These are phyloP conservation scores for Melanerpes formicivorus DNA, from an alignment of 2,113 vertebrate genomes.

Conservation along the genomic window DNA sequence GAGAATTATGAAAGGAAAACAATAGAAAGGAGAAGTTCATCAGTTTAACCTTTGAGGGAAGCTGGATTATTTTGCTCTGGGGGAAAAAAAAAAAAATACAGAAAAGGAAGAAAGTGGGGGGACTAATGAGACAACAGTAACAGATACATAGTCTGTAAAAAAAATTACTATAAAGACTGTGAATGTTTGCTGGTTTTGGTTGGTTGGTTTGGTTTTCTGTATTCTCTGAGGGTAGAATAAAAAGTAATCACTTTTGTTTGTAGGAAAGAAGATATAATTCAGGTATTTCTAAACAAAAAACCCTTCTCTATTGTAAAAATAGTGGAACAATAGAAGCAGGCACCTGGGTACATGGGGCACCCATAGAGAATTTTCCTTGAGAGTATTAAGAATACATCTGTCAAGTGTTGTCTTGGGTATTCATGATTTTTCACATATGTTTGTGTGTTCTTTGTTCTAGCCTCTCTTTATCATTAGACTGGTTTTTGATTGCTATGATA, in stretches of 20 bases:
- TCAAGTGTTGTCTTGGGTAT: not conserved
- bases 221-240: not conserved
- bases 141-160: not conserved
- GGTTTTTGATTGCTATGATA: not conserved
- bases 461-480: not conserved
- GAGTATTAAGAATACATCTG: not conserved
- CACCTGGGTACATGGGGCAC: not conserved
- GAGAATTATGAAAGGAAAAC: not conserved
- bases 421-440: not conserved
- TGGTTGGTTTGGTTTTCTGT: not conserved
- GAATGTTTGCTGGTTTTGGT: not conserved
- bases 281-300: not conserved
- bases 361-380: not conserved
- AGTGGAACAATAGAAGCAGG: not conserved
- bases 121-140: not conserved
- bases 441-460: not conserved
- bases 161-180: not conserved
- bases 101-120: not conserved
- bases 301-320: not conserved
- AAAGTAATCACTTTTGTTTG: constrained; percentile 3
- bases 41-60: not conserved
- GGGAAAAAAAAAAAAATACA: not conserved
- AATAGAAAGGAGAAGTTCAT: not conserved
- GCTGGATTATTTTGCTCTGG: not conserved
- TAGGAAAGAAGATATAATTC: not conserved